Base-by-base conservation (phyloP, 2,888 invertebrate genomes). In the Amblyjoppa proteus region DNA sequence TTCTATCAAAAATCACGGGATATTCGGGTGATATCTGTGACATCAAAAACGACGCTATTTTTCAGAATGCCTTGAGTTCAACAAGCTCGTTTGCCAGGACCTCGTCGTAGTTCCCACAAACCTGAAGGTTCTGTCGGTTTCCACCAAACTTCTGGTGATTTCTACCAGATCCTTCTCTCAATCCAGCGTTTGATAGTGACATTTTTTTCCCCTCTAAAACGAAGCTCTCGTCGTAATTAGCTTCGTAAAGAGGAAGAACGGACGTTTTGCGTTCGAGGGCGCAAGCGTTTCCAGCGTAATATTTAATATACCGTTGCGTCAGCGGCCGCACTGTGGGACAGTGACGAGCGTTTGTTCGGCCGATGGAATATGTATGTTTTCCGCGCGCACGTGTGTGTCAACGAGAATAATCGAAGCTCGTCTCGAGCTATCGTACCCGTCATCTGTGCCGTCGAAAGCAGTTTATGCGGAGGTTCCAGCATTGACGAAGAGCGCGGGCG, bases 331-430 rank as follows among this genome's bases (percentile, higher is more conserved):
- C 25, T 25, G 34, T 31, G 68, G 31, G 69, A 66, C 68, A 66
- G 74, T 78, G 28, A 69, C 34, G 25, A 74, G 49, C 25, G 38
- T 38, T 38, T 58, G 69, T 34, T 38, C 51, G 56, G 49, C 3
- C 28, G 16, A 58, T 58, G 38, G 34, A 56, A 64, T 31, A 73
- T 31, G 51, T 53, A 56, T 56, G 56, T 25, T 7, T 34, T 45
- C 4, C 6, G 61, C 28, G 68, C 28, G 45, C 4, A 28, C 6
- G 51, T 34, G 64, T 78, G 51, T 34, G 64, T 78, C 73, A 28
- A 78, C 71, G 68, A 68, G 74, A 69, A 66, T 73, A n/a, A 80
- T 78, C 38, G 45, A 66, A 11, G 69, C 41, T 71, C 71, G 38
- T 74, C 56, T 28, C 31, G 66, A 82, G 31, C 77, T 71, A 82